Conservation (phyloP, 2,797 vertebrate genomes). For the Cossypha heuglini region DNA sequence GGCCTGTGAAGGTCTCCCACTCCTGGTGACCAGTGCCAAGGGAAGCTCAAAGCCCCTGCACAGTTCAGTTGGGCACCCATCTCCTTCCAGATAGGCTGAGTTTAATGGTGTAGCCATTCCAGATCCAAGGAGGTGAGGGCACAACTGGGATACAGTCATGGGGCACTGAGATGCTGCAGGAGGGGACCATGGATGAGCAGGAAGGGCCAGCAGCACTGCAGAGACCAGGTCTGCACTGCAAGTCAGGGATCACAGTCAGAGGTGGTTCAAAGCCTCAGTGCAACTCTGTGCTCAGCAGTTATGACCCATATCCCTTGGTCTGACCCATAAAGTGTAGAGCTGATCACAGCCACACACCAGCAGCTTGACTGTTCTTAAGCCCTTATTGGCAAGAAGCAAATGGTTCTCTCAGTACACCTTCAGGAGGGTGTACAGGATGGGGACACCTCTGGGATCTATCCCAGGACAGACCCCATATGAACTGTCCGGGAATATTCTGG, state of each 20-base stretch:
- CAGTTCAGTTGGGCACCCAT: neutral
- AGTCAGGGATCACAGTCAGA: neutral
- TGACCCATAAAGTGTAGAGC: neutral
- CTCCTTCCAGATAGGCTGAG: neutral
- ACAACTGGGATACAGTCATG: neutral
- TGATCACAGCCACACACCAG: neutral
- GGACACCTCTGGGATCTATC: neutral
- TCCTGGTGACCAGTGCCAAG: neutral
- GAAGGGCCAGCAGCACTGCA: neutral
- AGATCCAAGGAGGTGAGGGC: neutral
- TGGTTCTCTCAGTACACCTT: neutral
- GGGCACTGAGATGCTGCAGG: neutral
- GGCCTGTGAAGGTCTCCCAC: neutral
- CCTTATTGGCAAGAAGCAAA: neutral
- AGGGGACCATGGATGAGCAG: neutral
- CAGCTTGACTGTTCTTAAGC: neutral
- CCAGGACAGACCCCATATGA: neutral
- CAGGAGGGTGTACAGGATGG: neutral
- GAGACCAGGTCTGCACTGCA: neutral
- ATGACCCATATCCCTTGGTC: neutral
- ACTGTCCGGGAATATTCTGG: neutral
- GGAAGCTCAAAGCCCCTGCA: neutral
- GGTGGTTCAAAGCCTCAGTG: neutral
- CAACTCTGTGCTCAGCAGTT: neutral
- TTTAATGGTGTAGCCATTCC: neutral